Percentiles rank a stretch among this genome's conserved stretches.
These are phyloP conservation scores for Dasyurus viverrinus DNA, from an alignment of 2,113 vertebrate species.

Conservation along the genomic window DNA sequence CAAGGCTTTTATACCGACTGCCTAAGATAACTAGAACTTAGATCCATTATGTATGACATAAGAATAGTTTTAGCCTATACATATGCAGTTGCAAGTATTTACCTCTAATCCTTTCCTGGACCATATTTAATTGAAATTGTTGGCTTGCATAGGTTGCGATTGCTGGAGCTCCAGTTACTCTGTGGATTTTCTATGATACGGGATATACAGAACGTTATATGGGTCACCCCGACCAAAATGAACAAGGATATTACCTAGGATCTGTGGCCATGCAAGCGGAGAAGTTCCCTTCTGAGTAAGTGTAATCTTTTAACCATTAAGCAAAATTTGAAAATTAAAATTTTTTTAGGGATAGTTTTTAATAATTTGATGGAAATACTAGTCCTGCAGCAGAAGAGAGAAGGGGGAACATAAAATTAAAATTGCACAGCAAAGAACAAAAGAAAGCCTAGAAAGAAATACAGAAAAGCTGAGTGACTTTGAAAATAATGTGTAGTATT, in stretches of 20 bases:
- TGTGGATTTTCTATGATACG: slow-evolving; percentile 91
- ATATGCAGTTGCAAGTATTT: slow-evolving; percentile 21
- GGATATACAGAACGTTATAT: slow-evolving; percentile 90
- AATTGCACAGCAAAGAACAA: not conserved
- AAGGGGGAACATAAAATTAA: not conserved
- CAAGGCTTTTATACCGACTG: not conserved
- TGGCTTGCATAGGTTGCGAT: slow-evolving; percentile 85
- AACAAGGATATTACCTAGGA: slow-evolving; percentile 88
- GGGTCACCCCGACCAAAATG: slow-evolving; percentile 89
- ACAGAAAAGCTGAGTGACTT: not conserved
- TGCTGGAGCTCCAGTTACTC: slow-evolving; percentile 87
- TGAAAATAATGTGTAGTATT: not conserved
- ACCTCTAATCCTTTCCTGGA: slow-evolving; percentile 35
- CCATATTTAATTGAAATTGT: slow-evolving; percentile 32
- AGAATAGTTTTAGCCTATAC: slow-evolving; percentile 56
- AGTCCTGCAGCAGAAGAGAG: not conserved
- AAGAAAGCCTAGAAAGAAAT: not conserved
- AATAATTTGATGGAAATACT: not conserved
- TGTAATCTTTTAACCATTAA: slow-evolving; percentile 57
- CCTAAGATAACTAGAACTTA: not conserved
- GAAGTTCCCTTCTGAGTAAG: slow-evolving; percentile 90
- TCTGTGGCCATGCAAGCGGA: slow-evolving; percentile 91
- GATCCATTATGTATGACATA: slow-evolving; percentile 6
- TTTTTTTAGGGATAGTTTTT: slow-evolving; percentile 31
- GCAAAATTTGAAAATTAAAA: slow-evolving; percentile 43